phyloP scores from a whole-genome alignment of 1,140 invertebrate species.

The Ostrea denselamellosa region DNA sequence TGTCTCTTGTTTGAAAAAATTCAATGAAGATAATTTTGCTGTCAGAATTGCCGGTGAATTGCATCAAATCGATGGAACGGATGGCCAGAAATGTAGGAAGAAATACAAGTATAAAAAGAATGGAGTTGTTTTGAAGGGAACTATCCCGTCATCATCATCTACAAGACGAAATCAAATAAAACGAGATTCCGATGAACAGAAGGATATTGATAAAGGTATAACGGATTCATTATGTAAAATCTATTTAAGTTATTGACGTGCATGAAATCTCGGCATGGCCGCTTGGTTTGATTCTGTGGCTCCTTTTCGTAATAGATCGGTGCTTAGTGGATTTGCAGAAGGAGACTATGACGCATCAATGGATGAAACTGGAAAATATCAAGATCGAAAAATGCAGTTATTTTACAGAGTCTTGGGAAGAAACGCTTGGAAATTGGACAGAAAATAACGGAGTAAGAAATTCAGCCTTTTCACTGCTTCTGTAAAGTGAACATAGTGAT shows the following conservation, averaged over 20 bases:
- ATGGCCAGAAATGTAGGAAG: not conserved
- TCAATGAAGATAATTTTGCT: not conserved
- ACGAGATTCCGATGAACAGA: no score
- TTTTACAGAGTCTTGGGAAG: not conserved
- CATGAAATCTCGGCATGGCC: no score
- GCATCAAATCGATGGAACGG: not conserved
- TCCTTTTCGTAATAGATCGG: not conserved
- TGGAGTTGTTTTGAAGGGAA: no score
- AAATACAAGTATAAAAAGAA: not conserved
- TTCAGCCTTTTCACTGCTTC: no score
- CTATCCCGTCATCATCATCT: no score
- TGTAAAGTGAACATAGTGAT: no score
- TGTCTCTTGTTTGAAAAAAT: not conserved
- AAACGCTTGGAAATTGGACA: no score
- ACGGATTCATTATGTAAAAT: no score
- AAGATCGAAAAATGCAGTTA: not conserved
- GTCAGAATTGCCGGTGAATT: not conserved
- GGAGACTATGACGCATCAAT: not conserved
- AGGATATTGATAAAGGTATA: no score
- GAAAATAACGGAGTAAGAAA: not conserved
- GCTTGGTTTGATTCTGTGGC: not conserved
- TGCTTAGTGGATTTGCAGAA: not conserved
- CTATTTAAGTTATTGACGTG: no score
- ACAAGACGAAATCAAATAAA: no score
- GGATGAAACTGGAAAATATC: not conserved